Conservation (phyloP, 2,113 vertebrate species). For the Acanthochromis polyacanthus region DNA sequence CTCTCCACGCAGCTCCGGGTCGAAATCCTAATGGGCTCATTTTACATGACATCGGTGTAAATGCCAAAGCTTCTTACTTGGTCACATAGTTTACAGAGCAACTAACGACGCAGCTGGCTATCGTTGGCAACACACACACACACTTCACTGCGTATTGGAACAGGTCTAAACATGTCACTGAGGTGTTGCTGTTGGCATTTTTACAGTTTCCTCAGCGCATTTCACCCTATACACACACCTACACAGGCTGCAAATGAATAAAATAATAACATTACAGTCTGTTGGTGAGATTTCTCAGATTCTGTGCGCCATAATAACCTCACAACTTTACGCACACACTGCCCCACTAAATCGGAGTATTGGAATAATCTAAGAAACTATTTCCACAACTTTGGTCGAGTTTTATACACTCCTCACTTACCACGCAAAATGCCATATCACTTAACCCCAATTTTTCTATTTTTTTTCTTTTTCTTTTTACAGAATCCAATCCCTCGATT, state of each 20-base stretch:
- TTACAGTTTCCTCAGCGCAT: conserved; percentile 4
- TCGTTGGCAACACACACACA: conserved; percentile 8
- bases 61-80: conserved; percentile 54
- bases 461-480: neutral
- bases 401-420: conserved; percentile 11
- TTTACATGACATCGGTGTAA: conserved; percentile 66
- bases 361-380: neutral
- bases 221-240: neutral
- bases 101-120: neutral
- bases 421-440: conserved; percentile 18
- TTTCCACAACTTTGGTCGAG: conserved; percentile 7
- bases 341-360: too few species aligned
- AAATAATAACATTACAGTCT: too few species aligned
- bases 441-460: neutral
- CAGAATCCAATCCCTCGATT: conserved; percentile 47
- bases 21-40: conserved; percentile 73
- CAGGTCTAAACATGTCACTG: conserved; percentile 6
- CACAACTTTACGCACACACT: neutral
- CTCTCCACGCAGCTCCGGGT: conserved; percentile 18
- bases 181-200: conserved; percentile 18
- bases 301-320: neutral
- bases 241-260: neutral
- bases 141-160: neutral
- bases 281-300: too few species aligned
- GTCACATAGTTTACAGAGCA: conserved; percentile 38